Evolutionary conservation across 2,113 vertebrate species (phyloP).

Genomic region (Illadopsis cleaveri): DNA sequence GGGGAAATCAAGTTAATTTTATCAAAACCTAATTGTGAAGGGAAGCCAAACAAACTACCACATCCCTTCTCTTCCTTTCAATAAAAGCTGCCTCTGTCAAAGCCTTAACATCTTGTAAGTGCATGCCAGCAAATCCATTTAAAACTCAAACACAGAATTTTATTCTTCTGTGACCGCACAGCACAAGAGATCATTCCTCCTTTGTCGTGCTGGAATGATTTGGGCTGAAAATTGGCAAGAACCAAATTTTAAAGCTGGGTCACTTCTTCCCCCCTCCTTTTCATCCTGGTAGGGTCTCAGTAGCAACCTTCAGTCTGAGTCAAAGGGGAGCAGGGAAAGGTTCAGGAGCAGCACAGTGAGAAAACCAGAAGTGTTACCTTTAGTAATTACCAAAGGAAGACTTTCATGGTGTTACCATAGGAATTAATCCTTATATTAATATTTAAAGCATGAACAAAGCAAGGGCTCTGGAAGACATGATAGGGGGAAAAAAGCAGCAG

Average conservation of each 20-base stretch:
- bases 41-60: not conserved
- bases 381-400: constrained; percentile 2
- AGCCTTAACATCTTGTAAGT: constrained; percentile 5
- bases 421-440: constrained; percentile 50
- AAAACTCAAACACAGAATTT: constrained; percentile 14
- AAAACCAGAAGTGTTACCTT: not conserved
- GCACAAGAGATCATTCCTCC: not conserved
- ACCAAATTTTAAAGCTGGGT: not conserved
- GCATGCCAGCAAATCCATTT: constrained; percentile 7
- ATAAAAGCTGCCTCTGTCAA: constrained; percentile 16
- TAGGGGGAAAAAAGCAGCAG: not conserved
- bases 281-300: not conserved
- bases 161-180: not conserved
- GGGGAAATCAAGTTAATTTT: not conserved
- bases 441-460: constrained; percentile 27
- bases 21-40: not conserved
- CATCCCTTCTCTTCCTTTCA: not conserved
- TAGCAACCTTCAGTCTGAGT: not conserved
- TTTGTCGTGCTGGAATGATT: not conserved
- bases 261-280: not conserved
- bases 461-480: not conserved
- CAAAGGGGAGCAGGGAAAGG: constrained; percentile 6
- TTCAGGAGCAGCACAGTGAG: not conserved
- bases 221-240: constrained; percentile 19
- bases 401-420: constrained; percentile 11